Conservation (phyloP, 2,113 vertebrate genomes). For the Sula dactylatra region DNA sequence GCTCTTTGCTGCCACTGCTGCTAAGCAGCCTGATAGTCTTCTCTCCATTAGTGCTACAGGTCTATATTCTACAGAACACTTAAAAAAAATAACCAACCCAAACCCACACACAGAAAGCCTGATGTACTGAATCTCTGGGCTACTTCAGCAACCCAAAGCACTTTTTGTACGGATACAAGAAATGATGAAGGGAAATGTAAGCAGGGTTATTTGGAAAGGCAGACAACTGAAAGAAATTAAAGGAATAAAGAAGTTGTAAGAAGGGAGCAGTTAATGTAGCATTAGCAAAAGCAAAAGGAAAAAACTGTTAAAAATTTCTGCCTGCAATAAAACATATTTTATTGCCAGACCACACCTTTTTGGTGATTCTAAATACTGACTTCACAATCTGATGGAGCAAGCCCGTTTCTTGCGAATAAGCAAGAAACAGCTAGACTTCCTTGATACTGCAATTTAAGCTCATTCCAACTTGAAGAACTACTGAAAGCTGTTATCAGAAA, state of each 20-base stretch:
- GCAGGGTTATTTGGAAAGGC: background rate
- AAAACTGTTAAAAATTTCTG: background rate
- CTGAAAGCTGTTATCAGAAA: background rate
- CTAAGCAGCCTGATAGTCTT: background rate
- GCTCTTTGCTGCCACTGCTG: background rate
- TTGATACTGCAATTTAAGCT: background rate
- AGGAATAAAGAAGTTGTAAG: background rate
- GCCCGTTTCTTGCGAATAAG: background rate
- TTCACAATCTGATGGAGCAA: background rate
- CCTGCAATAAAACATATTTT: background rate
- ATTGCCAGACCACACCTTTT: background rate
- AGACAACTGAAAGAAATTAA: background rate
- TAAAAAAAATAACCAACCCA: background rate
- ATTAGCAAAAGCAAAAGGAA: background rate
- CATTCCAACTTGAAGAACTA: background rate
- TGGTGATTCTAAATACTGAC: background rate
- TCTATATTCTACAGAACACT: background rate
- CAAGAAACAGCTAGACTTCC: background rate
- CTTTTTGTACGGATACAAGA: background rate
- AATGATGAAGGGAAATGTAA: background rate
- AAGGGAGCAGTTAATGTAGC: background rate
- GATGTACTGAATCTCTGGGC: background rate
- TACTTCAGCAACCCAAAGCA: background rate
- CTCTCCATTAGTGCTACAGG: background rate
- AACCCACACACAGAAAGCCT: background rate